phyloP scores from a whole-genome alignment of 2,113 vertebrate species.

The Notechis scutatus region DNA sequence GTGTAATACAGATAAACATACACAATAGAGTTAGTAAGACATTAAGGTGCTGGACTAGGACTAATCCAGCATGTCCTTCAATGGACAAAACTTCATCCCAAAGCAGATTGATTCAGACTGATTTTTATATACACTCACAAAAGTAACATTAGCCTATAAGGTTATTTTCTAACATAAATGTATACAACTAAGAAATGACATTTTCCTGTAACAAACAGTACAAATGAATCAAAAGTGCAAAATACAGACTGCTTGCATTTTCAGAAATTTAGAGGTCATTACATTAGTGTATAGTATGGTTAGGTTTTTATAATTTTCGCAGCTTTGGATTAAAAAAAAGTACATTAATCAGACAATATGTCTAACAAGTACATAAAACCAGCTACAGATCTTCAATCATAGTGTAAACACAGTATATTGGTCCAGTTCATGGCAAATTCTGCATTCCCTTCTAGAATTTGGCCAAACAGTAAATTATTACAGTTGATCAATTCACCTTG shows the following conservation, averaged over 20 bases:
- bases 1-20: not conserved
- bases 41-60: not conserved
- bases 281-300: not conserved
- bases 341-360: not conserved
- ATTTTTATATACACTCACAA: not conserved
- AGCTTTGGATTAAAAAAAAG: not conserved
- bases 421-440: not conserved
- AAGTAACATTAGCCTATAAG: not conserved
- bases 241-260: not conserved
- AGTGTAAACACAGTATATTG: too few species aligned
- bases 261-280: not conserved
- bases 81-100: not conserved
- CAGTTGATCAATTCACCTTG: not conserved
- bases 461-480: not conserved
- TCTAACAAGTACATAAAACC: not conserved
- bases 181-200: not conserved
- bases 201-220: not conserved
- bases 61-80: not conserved
- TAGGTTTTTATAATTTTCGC: not conserved
- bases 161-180: not conserved
- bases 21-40: not conserved
- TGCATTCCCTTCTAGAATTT: not conserved
- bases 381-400: not conserved
- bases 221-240: not conserved
- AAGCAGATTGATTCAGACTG: not conserved